Base-by-base conservation (phyloP, 2,888 invertebrate genomes). In the Chelonus formosanus region DNA sequence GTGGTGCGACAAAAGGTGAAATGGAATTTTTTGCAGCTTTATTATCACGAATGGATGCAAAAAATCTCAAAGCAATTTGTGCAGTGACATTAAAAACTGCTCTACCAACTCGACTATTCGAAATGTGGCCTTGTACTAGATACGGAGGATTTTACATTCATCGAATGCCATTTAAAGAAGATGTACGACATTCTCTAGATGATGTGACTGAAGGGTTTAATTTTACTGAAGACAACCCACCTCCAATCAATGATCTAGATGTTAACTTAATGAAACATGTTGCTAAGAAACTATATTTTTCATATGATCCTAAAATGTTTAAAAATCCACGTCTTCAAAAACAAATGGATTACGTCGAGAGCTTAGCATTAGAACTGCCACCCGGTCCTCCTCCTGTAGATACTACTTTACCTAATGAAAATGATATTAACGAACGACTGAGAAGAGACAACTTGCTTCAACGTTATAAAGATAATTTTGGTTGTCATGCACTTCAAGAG, bases 1-100 rank as follows among this genome's bases (percentile, higher is more conserved):
- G 6, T 3, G 44, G n/a, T 3, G 57, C 67, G 3, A 47, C 52
- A 5, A 36, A 43, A 10, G 32, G 34, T 10, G 44, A 67, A 5
- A 53, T 34, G 10, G 34, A 58, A 34, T 57, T 67, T 8, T 67
- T 67, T 20, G 57, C 58, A 3, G 52, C 53, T 5, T n/a, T 67
- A 5, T 32, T 63, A 3, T 3, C 34, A 1, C 50, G 47, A 5
- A 62, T 52, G 36, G 7, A 10, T 7, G 31, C 47, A 7, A 59
- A 54, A 10, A 34, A 55, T 3, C 20, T 59, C 2, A 67, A 62
- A 45, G 67, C 62, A 3, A 36, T 67, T n/a, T 67, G 67, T n/a
- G 32, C 53, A 4, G 32, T 53, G 7, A 58, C 67, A 20, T 3
- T 40, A 3, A 36, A 47, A 62, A n/a, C 52, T 1, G 35, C 44